A percentile compares a stretch with the other conserved stretches of the same genome.
phyloP scores from a whole-genome alignment of 2,113 vertebrate genomes.

The Cacatua alba region DNA sequence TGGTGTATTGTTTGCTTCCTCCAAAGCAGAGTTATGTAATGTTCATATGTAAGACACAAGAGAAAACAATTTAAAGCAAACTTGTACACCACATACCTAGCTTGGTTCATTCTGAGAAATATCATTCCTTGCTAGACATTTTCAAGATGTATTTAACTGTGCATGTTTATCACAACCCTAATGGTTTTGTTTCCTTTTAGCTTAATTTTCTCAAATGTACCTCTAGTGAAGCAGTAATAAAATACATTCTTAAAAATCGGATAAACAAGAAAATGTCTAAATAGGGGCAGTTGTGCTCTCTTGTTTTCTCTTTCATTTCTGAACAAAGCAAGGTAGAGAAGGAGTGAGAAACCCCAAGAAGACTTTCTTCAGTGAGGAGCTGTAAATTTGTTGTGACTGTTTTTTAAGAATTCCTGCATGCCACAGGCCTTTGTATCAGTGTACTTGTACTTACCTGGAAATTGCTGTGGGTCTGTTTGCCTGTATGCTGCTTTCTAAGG shows the following conservation, averaged over 20 bases:
- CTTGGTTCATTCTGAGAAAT: background rate
- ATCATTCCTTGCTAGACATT: background rate
- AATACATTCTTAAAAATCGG: background rate
- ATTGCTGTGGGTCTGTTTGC: background rate
- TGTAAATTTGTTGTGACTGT: background rate
- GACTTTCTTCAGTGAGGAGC: background rate
- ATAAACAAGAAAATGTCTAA: background rate
- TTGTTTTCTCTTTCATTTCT: background rate
- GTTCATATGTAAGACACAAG: background rate
- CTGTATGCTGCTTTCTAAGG: background rate
- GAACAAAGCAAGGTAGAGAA: background rate
- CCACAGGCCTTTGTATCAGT: background rate
- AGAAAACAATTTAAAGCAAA: background rate
- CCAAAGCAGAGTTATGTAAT: background rate
- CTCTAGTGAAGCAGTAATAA: background rate
- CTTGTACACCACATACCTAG: rapidly evolving
- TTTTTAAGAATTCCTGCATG: background rate
- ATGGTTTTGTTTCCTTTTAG: background rate
- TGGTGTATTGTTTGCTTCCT: background rate
- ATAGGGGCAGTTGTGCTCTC: background rate
- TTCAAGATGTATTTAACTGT: background rate
- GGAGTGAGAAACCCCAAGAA: background rate
- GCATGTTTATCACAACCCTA: background rate
- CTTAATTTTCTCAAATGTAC: background rate
- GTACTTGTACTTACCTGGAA: background rate